Conservation (phyloP, 2,888 invertebrate species). For the Tetragonisca angustula region DNA sequence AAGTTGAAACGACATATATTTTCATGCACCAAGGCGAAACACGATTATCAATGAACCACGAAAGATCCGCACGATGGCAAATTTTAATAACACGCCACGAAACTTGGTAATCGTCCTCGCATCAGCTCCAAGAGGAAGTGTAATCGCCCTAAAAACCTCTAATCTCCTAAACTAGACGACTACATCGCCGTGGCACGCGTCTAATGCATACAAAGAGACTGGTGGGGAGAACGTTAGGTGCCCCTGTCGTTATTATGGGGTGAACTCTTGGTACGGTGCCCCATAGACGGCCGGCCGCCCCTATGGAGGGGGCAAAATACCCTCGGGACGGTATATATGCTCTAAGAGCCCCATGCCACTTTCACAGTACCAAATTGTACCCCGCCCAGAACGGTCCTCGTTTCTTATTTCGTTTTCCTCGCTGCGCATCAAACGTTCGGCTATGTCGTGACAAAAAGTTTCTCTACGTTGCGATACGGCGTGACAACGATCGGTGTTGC, state of each 20-base stretch:
- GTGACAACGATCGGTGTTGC: not conserved
- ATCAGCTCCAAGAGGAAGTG: slow-evolving; percentile 73
- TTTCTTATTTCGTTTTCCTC: slow-evolving; percentile 64
- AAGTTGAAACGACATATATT: not conserved
- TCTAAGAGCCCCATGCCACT: slow-evolving; percentile 76
- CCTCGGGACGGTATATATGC: slow-evolving; percentile 81
- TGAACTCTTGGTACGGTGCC: slow-evolving; percentile 78
- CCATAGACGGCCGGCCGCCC: slow-evolving; percentile 71
- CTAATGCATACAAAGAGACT: slow-evolving; percentile 65
- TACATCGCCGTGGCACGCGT: slow-evolving; percentile 79
- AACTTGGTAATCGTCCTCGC: slow-evolving; percentile 35
- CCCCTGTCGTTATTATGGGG: slow-evolving; percentile 79
- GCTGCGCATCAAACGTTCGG: slow-evolving; percentile 14
- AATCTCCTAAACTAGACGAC: slow-evolving; percentile 80
- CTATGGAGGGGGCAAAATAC: slow-evolving; percentile 77
- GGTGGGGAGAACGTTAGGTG: slow-evolving; percentile 66
- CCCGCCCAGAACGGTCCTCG: slow-evolving; percentile 67
- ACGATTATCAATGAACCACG: not conserved
- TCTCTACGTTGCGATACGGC: too few relatives aligned
- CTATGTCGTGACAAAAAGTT: slow-evolving; percentile 40
- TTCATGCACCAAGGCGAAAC: not conserved
- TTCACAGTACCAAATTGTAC: slow-evolving; percentile 81
- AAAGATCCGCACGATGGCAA: not conserved
- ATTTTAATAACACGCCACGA: slow-evolving; percentile 31
- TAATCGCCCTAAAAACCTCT: slow-evolving; percentile 82